phyloP scores from a whole-genome alignment of 2,888 invertebrate species.

The Megalurothrips usitatus region DNA sequence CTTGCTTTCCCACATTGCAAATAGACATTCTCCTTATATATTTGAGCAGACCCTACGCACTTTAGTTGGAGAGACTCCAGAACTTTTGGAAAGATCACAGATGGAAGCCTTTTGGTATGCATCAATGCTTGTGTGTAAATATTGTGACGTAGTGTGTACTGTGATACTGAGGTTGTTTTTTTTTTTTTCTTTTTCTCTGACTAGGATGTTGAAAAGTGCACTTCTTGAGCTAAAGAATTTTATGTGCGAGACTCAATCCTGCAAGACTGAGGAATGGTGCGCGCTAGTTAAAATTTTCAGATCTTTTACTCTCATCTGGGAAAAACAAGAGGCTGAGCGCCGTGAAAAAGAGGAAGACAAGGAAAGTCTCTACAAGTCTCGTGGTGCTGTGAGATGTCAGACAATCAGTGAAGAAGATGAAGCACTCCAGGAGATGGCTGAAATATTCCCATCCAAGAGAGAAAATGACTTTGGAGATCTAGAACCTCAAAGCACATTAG shows the following conservation, averaged over 20 bases:
- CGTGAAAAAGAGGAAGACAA: slow-evolving; percentile 66
- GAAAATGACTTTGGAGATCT: slow-evolving; percentile 68
- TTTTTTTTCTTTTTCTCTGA: neutral
- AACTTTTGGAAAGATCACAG: neutral
- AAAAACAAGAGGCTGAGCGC: slow-evolving; percentile 64
- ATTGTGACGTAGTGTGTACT: neutral
- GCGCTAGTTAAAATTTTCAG: neutral
- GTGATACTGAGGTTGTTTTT: neutral
- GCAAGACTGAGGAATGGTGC: neutral
- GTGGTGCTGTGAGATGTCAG: slow-evolving; percentile 53
- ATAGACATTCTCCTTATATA: neutral
- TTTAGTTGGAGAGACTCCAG: neutral
- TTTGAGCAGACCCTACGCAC: neutral
- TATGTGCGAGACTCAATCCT: neutral
- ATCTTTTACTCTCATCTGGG: slow-evolving; percentile 53
- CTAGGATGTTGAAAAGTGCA: neutral
- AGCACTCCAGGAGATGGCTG: slow-evolving; percentile 59
- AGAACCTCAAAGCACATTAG: slow-evolving; percentile 50
- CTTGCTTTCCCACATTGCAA: neutral
- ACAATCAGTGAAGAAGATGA: slow-evolving; percentile 62
- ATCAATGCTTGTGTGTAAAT: too few species aligned
- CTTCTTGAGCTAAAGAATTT: neutral
- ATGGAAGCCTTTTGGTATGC: neutral
- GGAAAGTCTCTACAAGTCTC: slow-evolving; percentile 62
- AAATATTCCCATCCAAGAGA: slow-evolving; percentile 59